Evolutionary conservation across 2,888 invertebrate genomes (phyloP).

Genomic region (Adela reaumurella): DNA sequence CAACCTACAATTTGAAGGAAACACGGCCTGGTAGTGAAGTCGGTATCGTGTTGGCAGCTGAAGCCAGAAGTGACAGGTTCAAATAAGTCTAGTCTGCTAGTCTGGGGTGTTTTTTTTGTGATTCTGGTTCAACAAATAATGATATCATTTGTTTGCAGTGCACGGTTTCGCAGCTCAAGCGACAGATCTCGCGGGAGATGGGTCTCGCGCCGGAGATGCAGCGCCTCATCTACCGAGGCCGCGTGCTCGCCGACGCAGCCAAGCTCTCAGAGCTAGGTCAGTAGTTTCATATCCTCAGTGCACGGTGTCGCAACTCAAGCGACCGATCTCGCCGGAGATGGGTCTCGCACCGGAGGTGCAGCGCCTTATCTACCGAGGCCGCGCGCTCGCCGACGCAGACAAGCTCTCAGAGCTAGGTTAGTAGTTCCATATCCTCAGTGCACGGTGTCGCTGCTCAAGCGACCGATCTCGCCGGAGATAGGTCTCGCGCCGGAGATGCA

Average conservation of each 20-base stretch:
- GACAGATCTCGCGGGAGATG: constrained; percentile 72
- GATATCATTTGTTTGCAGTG: constrained; percentile 47
- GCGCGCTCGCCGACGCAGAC: constrained; percentile 85
- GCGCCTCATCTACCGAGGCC: constrained; percentile 91
- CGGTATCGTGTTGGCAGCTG: no score
- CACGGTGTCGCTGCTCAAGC: constrained; percentile 63
- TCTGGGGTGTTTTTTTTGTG: no score
- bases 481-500: constrained; percentile 78
- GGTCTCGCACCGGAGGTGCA: constrained; percentile 78
- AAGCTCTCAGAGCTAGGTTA: constrained; percentile 81
- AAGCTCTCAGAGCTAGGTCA: constrained; percentile 81
- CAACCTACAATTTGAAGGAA: no score
- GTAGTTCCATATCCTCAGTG: constrained; percentile 10
- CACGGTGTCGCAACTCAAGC: constrained; percentile 63
- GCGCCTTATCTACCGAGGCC: constrained; percentile 91
- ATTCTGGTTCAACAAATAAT: no score
- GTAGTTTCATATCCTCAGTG: constrained; percentile 11
- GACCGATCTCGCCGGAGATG: constrained; percentile 72
- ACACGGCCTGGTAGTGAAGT: no score
- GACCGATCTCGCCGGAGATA: constrained; percentile 72
- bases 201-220: constrained; percentile 78
- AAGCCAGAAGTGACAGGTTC: no score
- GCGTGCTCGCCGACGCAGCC: constrained; percentile 85
- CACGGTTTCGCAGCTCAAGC: constrained; percentile 79
- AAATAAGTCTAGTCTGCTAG: no score